phyloP scores from a whole-genome alignment of 2,113 vertebrate species.

The Platanista minor region DNA sequence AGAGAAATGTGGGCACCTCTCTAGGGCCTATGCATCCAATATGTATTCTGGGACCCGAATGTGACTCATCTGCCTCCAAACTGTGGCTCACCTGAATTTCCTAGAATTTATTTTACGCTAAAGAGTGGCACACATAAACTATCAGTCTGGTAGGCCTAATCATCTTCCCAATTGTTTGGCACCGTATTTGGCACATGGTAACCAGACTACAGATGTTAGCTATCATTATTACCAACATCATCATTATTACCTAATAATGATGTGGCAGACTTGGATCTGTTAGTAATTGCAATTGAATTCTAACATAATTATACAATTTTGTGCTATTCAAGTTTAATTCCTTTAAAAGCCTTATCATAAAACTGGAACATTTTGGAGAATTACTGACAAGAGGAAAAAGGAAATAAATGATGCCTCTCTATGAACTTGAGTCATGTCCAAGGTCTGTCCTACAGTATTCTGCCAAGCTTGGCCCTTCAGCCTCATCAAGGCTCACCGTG shows the following conservation, averaged over 20 bases:
- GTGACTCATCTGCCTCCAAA: neutral
- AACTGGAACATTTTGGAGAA: conserved; percentile 47
- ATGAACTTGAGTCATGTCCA: conserved; percentile 40
- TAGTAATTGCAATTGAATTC: conserved; percentile 43
- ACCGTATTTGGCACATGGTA: neutral
- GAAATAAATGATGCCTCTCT: conserved; percentile 36
- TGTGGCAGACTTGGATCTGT: conserved; percentile 19
- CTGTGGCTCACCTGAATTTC: neutral
- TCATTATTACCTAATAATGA: conserved; percentile 50
- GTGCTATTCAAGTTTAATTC: conserved; percentile 54
- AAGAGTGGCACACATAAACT: neutral
- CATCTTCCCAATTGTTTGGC: neutral
- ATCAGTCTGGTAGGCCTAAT: neutral
- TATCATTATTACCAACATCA: conserved; percentile 2
- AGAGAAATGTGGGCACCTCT: neutral
- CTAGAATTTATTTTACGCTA: neutral
- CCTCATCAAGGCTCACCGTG: neutral
- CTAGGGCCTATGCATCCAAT: neutral
- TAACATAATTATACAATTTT: conserved; percentile 61
- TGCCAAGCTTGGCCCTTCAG: conserved; percentile 10
- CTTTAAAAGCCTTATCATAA: conserved; percentile 47
- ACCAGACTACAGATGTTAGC: neutral
- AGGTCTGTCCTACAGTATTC: neutral
- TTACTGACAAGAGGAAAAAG: conserved; percentile 46
- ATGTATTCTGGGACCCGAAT: neutral